These are phyloP conservation scores for Nematopogon swammerdamellus DNA, from an alignment of 2,888 invertebrate species.

Conservation along the genomic window DNA sequence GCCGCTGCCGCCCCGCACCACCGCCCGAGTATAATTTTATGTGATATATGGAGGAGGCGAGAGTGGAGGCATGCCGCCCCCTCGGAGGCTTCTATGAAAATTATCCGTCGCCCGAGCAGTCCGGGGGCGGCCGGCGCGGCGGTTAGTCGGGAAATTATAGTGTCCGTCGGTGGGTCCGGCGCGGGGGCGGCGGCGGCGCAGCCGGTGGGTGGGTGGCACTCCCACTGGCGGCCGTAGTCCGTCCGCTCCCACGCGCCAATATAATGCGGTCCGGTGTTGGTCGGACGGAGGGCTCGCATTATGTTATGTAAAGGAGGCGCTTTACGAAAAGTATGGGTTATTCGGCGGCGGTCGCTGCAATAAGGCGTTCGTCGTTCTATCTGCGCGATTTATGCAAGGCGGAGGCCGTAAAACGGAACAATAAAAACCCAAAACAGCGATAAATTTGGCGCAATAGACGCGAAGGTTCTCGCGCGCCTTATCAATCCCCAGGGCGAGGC, in stretches of 20 bases:
- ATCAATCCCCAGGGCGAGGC: slow-evolving; percentile 52
- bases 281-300: slow-evolving; percentile 10
- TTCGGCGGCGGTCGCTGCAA: slow-evolving; percentile 43
- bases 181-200: background rate
- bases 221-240: slow-evolving; percentile 2
- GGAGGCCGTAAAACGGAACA: slow-evolving; percentile 58
- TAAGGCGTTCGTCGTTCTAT: slow-evolving; percentile 51
- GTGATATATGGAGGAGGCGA: slow-evolving; percentile 34
- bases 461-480: slow-evolving; percentile 54
- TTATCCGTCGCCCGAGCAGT: slow-evolving; percentile 21
- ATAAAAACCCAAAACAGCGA: slow-evolving; percentile 60
- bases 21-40: slow-evolving; percentile 46
- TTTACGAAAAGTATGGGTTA: slow-evolving; percentile 27
- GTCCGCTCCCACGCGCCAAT: slow-evolving; percentile 4
- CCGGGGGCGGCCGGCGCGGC: slow-evolving; percentile 20
- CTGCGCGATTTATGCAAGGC: slow-evolving; percentile 53
- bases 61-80: slow-evolving; percentile 15
- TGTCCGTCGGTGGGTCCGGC: slow-evolving; percentile 8
- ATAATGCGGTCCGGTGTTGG: slow-evolving; percentile 7
- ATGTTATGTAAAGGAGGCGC: slow-evolving; percentile 20
- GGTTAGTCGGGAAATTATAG: slow-evolving; percentile 19
- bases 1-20: slow-evolving; percentile 17
- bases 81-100: slow-evolving; percentile 35
- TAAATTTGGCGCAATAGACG: slow-evolving; percentile 57
- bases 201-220: background rate